These are phyloP conservation scores for Philereme transversata DNA, from an alignment of 2,888 invertebrate species.

Conservation along the genomic window DNA sequence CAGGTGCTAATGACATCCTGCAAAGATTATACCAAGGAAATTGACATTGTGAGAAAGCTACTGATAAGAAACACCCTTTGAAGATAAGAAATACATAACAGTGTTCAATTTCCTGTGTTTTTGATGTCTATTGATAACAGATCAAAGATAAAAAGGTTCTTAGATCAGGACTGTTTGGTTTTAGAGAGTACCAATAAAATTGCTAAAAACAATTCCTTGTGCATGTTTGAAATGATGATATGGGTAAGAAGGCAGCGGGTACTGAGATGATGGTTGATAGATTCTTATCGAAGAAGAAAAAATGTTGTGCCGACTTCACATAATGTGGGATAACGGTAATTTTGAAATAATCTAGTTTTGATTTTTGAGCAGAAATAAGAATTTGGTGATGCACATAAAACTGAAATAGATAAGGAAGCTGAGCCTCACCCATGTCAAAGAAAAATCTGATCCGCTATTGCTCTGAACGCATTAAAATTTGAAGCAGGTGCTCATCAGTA, in stretches of 20 bases:
- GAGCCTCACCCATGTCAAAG: neutral
- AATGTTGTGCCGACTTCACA: no score
- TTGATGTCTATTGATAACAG: neutral
- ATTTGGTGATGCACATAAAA: neutral
- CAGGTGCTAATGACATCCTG: constrained; percentile 17
- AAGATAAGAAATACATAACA: constrained; percentile 3
- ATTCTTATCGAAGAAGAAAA: no score
- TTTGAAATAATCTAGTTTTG: neutral
- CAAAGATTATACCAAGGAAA: neutral
- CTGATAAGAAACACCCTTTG: constrained; percentile 14
- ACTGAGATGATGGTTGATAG: no score
- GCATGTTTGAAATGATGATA: no score
- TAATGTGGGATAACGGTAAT: no score
- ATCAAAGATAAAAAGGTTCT: neutral
- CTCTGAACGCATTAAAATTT: constrained; percentile 13
- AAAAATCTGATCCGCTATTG: constrained; percentile 7
- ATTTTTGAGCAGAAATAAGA: neutral
- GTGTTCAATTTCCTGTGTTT: neutral
- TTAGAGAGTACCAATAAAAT: no score
- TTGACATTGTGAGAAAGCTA: constrained; percentile 4
- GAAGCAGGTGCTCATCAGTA: constrained; percentile 29
- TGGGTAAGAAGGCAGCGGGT: no score
- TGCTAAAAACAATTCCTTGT: no score
- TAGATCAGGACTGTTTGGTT: no score
- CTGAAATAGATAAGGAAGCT: neutral